phyloP scores from a whole-genome alignment of 2,797 vertebrate species.

The Sebastiscus tertius region DNA sequence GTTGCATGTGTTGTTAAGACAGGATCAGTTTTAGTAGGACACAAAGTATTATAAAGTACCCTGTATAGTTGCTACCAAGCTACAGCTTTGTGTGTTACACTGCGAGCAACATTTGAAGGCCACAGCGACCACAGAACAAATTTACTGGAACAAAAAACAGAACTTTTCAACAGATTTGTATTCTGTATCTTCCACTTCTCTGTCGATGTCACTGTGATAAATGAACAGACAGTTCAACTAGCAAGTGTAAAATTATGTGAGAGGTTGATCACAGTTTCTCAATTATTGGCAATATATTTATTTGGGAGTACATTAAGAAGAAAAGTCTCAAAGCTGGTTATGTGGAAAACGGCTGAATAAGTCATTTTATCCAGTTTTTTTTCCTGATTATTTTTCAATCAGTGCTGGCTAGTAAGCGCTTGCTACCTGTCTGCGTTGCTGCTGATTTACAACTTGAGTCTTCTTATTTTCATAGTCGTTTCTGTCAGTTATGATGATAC shows the following conservation, averaged over 20 bases:
- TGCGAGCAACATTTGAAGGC: background rate
- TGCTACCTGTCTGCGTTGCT: background rate
- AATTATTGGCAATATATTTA: background rate
- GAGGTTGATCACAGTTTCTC: background rate
- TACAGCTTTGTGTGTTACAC: background rate
- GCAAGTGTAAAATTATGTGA: background rate
- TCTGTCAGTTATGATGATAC: background rate
- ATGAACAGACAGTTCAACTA: background rate
- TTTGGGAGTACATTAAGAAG: background rate
- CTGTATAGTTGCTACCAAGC: slow-evolving; percentile 23
- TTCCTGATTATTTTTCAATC: background rate
- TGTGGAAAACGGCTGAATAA: background rate
- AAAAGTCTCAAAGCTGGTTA: background rate
- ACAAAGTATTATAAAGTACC: slow-evolving; percentile 30
- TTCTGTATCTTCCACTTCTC: background rate
- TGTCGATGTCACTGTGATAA: background rate
- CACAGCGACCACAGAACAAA: background rate
- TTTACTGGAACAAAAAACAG: background rate
- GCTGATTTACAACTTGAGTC: background rate
- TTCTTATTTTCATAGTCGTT: background rate
- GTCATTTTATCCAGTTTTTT: background rate
- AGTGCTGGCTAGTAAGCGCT: background rate
- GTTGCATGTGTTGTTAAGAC: background rate
- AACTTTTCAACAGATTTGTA: background rate
- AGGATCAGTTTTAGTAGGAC: background rate